Percentiles rank a stretch among this genome's conserved stretches.
Evolutionary conservation across 2,113 vertebrate genomes (phyloP).

Genomic region (Sphyrna mokarran): DNA sequence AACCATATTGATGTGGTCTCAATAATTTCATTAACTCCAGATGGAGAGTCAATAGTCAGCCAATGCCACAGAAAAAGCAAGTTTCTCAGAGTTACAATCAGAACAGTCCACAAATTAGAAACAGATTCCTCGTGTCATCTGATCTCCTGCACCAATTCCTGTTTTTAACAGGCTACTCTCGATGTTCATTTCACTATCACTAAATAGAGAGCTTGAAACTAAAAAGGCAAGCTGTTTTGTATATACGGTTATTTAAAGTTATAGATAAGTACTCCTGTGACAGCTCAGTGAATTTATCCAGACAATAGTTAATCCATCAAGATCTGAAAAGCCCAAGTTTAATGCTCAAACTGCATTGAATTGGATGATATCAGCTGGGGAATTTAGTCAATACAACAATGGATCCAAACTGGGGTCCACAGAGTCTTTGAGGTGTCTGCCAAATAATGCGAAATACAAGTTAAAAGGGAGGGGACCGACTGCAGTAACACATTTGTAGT

Average conservation of each 20-base stretch:
- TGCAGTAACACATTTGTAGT: neutral
- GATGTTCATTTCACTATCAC: conserved; percentile 52
- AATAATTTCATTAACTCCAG: conserved; percentile 83
- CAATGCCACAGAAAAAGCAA: conserved; percentile 64
- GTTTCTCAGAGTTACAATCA: conserved; percentile 63
- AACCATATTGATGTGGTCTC: conserved; percentile 84
- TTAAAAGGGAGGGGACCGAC: neutral
- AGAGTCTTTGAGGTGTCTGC: neutral
- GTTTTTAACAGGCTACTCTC: conserved; percentile 57
- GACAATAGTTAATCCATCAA: neutral
- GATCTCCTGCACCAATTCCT: conserved; percentile 64
- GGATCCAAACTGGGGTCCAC: neutral
- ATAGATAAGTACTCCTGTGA: neutral
- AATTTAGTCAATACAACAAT: neutral
- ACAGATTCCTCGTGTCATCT: conserved; percentile 66
- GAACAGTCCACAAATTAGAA: conserved; percentile 73
- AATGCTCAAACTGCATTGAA: neutral
- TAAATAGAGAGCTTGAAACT: conserved; percentile 51
- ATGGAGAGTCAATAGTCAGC: conserved; percentile 66
- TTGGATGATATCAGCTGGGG: neutral
- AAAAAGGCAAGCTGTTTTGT: neutral
- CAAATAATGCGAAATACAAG: neutral
- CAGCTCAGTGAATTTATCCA: neutral
- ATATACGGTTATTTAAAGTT: neutral
- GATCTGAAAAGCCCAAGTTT: neutral